phyloP scores from a whole-genome alignment of 2,888 invertebrate genomes.

The Heliothis peltigera region DNA sequence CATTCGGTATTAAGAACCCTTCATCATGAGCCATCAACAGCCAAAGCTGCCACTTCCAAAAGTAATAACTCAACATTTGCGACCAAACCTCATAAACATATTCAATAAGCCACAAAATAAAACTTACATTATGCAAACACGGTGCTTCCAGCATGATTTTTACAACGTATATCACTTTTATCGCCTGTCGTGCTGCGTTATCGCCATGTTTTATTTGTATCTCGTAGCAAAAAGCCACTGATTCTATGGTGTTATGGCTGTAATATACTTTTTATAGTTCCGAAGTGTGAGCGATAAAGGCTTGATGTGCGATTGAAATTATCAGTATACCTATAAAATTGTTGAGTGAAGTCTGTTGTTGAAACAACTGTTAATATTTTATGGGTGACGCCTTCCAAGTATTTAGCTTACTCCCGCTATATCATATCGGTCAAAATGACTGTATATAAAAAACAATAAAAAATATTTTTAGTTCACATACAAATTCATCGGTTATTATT shows the following conservation, averaged over 20 bases:
- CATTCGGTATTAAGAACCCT: background rate
- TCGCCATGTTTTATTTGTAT: slow-evolving; percentile 73
- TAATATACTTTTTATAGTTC: slow-evolving; percentile 77
- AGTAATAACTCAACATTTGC: slow-evolving; percentile 27
- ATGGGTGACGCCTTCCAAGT: slow-evolving; percentile 5
- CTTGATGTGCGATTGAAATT: slow-evolving; percentile 63
- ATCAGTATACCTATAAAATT: slow-evolving; percentile 59
- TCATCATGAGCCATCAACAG: slow-evolving; percentile 2
- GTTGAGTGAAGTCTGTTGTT: slow-evolving; percentile 43
- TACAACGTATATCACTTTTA: slow-evolving; percentile 76
- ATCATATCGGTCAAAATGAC: background rate
- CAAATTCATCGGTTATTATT: too few species aligned
- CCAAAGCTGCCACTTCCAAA: slow-evolving; percentile 26
- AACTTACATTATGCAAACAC: slow-evolving; percentile 63
- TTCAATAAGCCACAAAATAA: slow-evolving; percentile 67
- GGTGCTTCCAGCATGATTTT: slow-evolving; percentile 65
- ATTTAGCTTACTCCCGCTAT: background rate
- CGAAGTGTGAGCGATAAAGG: slow-evolving; percentile 68
- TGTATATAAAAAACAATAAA: too few species aligned
- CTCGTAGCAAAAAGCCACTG: slow-evolving; percentile 60
- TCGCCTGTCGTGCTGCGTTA: slow-evolving; percentile 67
- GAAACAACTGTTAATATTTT: slow-evolving; percentile 22
- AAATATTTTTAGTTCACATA: too few species aligned
- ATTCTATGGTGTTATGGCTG: slow-evolving; percentile 71
- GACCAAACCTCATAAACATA: slow-evolving; percentile 52